A percentile compares a stretch with the other conserved stretches of the same genome.
Evolutionary conservation across 2,888 invertebrate genomes (phyloP).

Genomic region (Arenicola marina): DNA sequence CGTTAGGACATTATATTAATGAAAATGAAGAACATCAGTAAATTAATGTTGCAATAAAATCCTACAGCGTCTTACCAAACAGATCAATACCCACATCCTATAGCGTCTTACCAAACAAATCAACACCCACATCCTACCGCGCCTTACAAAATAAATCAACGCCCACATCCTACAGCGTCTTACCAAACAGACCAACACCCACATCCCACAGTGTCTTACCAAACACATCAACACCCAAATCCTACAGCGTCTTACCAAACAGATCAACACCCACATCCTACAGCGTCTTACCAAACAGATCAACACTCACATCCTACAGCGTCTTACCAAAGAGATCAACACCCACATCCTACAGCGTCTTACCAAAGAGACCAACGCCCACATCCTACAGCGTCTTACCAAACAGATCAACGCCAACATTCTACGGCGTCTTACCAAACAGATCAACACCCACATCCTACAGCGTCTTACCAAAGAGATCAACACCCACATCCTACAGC

Average conservation of each 20-base stretch:
- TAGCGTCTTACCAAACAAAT: background rate
- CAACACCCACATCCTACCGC: background rate
- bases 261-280: background rate
- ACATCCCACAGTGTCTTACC: constrained; percentile 65
- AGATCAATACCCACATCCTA: background rate
- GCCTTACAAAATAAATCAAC: constrained; percentile 73
- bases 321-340: constrained; percentile 80
- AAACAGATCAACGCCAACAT: constrained; percentile 61
- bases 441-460: background rate
- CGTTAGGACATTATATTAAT: background rate
- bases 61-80: background rate
- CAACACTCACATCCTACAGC: background rate
- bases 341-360: constrained; percentile 14
- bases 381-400: constrained; percentile 65
- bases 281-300: constrained; percentile 71
- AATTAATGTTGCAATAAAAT: background rate
- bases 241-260: constrained; percentile 69
- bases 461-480: constrained; percentile 74
- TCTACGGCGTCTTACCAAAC: constrained; percentile 69
- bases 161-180: constrained; percentile 14
- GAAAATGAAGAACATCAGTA: background rate
- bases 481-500: constrained; percentile 63
- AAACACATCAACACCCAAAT: constrained; percentile 61
- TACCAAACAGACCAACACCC: constrained; percentile 72
- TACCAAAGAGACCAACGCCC: constrained; percentile 72